Conservation (phyloP, 2,113 vertebrate genomes). For the Phyllopteryx taeniolatus region DNA sequence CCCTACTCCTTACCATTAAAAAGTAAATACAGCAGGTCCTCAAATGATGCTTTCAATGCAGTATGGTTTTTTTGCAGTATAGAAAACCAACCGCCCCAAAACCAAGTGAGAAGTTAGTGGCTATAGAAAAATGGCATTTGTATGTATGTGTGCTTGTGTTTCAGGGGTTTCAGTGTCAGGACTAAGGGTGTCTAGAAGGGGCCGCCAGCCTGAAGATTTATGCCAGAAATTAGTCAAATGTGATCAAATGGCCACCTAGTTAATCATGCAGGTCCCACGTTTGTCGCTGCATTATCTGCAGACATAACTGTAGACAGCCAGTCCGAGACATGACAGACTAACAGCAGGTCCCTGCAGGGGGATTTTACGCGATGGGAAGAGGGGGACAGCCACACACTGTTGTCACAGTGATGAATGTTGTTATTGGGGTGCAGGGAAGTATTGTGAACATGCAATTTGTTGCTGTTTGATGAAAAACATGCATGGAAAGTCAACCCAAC, state of each 20-base stretch:
- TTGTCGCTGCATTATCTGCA: slow-evolving; percentile 77
- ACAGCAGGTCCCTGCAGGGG: slow-evolving; percentile 70
- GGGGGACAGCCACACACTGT: slow-evolving; percentile 52
- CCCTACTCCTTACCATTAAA: too few relatives aligned
- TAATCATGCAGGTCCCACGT: slow-evolving; percentile 78
- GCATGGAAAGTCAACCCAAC: not conserved
- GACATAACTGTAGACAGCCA: slow-evolving; percentile 82
- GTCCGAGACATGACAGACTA: slow-evolving; percentile 71
- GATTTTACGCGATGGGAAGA: slow-evolving; percentile 58
- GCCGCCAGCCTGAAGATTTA: slow-evolving; percentile 78
- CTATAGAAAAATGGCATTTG: not conserved
- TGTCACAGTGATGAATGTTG: slow-evolving; percentile 81
- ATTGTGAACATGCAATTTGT: slow-evolving; percentile 73
- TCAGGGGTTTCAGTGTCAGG: slow-evolving; percentile 66
- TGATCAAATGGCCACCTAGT: slow-evolving; percentile 82
- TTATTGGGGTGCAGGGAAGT: slow-evolving; percentile 67
- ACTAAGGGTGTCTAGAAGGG: slow-evolving; percentile 72
- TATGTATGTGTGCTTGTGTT: slow-evolving; percentile 42
- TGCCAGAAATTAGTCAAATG: slow-evolving; percentile 83
- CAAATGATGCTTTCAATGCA: not conserved
- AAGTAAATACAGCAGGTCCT: too few relatives aligned
- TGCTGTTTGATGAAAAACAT: not conserved
- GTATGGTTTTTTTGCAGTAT: not conserved
- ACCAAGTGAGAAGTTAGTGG: not conserved
- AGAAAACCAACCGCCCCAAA: not conserved